Conservation (phyloP, 53 echinoderm and acorn worm species). For the Patiria pectinifera region DNA sequence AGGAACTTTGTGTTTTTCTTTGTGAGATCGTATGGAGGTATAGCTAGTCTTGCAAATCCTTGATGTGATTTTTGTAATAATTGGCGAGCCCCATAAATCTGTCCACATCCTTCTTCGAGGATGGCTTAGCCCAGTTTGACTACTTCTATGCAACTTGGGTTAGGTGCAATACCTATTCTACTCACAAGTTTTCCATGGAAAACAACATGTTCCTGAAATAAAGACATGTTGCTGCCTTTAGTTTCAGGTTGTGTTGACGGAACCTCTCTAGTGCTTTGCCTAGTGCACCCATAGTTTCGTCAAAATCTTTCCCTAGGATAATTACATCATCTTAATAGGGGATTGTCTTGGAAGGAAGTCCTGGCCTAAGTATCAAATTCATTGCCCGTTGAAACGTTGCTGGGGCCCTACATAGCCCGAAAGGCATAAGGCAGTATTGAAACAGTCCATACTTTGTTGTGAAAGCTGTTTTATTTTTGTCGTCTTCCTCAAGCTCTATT, state of each 20-base stretch:
- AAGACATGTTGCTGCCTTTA: conserved; percentile 34
- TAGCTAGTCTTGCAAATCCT: conserved; percentile 23
- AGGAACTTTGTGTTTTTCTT: conserved; percentile 28
- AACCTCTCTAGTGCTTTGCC: background rate
- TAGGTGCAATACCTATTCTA: no score
- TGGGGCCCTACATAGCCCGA: no score
- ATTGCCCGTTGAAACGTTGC: no score
- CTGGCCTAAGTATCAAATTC: background rate
- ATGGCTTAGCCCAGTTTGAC: no score
- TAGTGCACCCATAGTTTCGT: background rate
- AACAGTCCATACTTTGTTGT: conserved; percentile 13
- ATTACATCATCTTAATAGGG: conserved; percentile 41
- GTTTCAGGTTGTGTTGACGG: conserved; percentile 16
- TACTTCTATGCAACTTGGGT: no score
- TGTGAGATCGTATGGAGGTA: conserved; percentile 23
- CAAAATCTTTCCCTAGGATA: background rate
- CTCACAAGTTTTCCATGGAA: no score
- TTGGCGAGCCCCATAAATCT: conserved; percentile 53
- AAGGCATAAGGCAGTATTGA: background rate
- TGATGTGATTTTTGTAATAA: conserved; percentile 44
- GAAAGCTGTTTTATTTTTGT: conserved; percentile 17
- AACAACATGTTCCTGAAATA: no score
- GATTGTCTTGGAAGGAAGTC: background rate
- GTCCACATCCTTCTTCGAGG: no score
- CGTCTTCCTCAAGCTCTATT: background rate